Evolutionary conservation across 2,113 vertebrate genomes (phyloP).

Genomic region (Ophthalmolycus amberensis): DNA sequence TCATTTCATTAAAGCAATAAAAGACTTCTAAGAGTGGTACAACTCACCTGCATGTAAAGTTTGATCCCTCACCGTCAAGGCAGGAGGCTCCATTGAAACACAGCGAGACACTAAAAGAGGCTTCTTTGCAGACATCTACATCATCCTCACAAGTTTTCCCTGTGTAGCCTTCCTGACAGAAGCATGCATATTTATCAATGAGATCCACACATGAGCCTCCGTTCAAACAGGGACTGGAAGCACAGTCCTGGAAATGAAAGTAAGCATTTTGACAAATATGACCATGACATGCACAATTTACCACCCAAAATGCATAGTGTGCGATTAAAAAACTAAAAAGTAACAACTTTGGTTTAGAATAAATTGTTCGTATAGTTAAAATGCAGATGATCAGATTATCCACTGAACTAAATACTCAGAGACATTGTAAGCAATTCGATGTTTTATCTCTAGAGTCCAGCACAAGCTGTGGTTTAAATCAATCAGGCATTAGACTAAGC

Average conservation of each 20-base stretch:
- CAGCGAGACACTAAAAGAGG: conserved; percentile 52
- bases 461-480: conserved; percentile 69
- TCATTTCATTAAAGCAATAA: conserved; percentile 4
- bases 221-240: conserved; percentile 80
- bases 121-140: conserved; percentile 74
- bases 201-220: conserved; percentile 85
- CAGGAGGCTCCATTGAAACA: conserved; percentile 84
- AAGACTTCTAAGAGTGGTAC: background rate
- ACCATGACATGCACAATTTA: background rate
- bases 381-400: conserved; percentile 79
- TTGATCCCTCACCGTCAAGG: conserved; percentile 78
- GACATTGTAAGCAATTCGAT: conserved; percentile 72
- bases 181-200: conserved; percentile 81
- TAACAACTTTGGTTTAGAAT: conserved; percentile 12
- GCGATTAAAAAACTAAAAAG: background rate
- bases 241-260: conserved; percentile 82
- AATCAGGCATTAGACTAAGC: conserved; percentile 73
- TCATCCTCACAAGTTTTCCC: conserved; percentile 79
- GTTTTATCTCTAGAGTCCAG: conserved; percentile 73
- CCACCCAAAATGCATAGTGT: background rate
- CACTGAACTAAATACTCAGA: conserved; percentile 71
- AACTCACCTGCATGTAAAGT: conserved; percentile 85
- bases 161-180: conserved; percentile 81
- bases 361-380: conserved; percentile 78
- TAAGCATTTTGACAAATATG: background rate